These are phyloP conservation scores for Lanius ludovicianus DNA, from an alignment of 2,113 vertebrate species.

Conservation along the genomic window DNA sequence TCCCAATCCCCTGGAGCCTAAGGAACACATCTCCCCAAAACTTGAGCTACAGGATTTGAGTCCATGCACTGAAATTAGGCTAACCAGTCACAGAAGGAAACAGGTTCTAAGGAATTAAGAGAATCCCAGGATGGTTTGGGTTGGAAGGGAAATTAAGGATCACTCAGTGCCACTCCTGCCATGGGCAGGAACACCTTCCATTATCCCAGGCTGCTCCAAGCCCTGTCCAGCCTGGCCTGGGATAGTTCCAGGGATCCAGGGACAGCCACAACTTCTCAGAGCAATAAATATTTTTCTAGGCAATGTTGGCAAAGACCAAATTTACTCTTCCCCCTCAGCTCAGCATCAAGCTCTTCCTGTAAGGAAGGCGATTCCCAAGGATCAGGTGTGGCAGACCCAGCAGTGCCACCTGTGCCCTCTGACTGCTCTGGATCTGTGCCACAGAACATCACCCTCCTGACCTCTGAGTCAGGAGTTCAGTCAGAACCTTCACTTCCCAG, in stretches of 20 bases:
- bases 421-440: neutral
- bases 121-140: neutral
- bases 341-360: accelerated
- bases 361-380: neutral
- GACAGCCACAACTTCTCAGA: neutral
- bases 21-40: neutral
- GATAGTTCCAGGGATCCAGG: neutral
- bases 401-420: neutral
- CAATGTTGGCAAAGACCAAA: neutral
- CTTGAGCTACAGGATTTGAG: neutral
- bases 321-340: neutral
- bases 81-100: neutral
- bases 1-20: neutral
- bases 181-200: neutral
- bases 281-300: neutral
- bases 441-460: neutral
- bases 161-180: neutral
- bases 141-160: neutral
- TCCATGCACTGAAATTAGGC: neutral
- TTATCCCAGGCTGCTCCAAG: neutral
- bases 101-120: neutral
- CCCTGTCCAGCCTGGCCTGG: neutral
- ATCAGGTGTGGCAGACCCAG: neutral
- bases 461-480: neutral
- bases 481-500: neutral